Evolutionary conservation across 92 coral and sea anemone genomes (phyloP).

Genomic region (Chrysogorgia sp.): DNA sequence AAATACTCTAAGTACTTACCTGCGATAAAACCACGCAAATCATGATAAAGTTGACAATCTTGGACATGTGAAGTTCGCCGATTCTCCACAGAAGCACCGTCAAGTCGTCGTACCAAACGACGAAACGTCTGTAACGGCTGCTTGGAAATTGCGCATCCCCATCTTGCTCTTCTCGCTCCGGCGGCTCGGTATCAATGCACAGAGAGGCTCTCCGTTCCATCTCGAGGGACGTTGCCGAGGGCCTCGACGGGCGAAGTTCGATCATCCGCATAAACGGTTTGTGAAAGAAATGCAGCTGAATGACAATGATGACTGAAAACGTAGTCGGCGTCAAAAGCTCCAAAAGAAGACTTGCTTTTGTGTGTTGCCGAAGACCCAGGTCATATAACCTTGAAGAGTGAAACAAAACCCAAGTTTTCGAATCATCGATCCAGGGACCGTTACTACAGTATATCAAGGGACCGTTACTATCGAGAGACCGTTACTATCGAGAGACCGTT

Average conservation of each 20-base stretch:
- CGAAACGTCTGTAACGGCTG: slow-evolving; percentile 11
- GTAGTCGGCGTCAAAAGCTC: slow-evolving; percentile 96
- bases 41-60: slow-evolving; percentile 79
- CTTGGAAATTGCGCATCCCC: slow-evolving; percentile 27
- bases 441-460: no score
- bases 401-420: neutral
- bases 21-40: slow-evolving; percentile 92
- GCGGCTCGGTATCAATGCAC: slow-evolving; percentile 31
- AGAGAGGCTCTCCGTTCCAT: slow-evolving; percentile 38
- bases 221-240: slow-evolving; percentile 36
- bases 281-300: slow-evolving; percentile 95
- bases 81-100: slow-evolving; percentile 92
- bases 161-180: slow-evolving; percentile 24
- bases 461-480: no score
- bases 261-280: slow-evolving; percentile 98
- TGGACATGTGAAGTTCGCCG: slow-evolving; percentile 91
- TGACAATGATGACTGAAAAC: slow-evolving; percentile 92
- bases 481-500: no score
- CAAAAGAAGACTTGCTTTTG: slow-evolving; percentile 86
- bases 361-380: slow-evolving; percentile 97
- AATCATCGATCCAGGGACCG: no score
- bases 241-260: slow-evolving; percentile 70
- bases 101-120: slow-evolving; percentile 72
- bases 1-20: no score
- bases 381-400: slow-evolving; percentile 96